Evolutionary conservation across 1,140 invertebrate genomes (phyloP).

Genomic region (Teleogryllus occipitalis): DNA sequence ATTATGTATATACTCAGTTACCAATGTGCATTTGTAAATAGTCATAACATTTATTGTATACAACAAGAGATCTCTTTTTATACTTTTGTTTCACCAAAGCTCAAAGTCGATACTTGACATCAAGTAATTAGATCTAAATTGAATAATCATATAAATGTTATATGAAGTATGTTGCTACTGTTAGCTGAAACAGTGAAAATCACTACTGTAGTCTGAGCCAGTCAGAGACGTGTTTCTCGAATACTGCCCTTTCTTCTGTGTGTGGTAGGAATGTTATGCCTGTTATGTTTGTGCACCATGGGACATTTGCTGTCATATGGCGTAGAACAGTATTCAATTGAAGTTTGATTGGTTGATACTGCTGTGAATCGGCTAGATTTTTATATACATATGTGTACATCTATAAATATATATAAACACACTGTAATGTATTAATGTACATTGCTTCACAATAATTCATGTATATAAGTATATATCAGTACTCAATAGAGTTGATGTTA

Average conservation of each 20-base stretch:
- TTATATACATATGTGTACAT: constrained; percentile 2
- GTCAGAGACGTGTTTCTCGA: neutral
- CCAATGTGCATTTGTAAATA: neutral
- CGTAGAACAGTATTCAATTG: neutral
- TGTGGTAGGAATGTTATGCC: neutral
- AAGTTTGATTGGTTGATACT: constrained; percentile 5
- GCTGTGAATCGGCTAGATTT: neutral
- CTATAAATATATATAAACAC: neutral
- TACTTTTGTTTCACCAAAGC: neutral
- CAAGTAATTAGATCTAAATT: neutral
- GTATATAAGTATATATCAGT: neutral
- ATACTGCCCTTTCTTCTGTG: neutral
- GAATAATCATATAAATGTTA: neutral
- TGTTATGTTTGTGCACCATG: neutral
- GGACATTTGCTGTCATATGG: neutral
- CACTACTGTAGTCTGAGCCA: neutral
- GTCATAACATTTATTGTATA: neutral
- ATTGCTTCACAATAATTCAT: neutral
- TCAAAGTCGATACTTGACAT: neutral
- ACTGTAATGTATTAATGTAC: neutral
- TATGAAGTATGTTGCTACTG: constrained; percentile 2
- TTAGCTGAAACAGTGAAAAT: neutral
- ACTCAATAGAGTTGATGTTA: neutral
- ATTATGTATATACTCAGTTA: neutral
- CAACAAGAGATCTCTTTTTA: neutral